Evolutionary conservation across 1,140 invertebrate species (phyloP), one percentile per base, ranked within the genome.

Genomic region (Papilio helenus): DNA sequence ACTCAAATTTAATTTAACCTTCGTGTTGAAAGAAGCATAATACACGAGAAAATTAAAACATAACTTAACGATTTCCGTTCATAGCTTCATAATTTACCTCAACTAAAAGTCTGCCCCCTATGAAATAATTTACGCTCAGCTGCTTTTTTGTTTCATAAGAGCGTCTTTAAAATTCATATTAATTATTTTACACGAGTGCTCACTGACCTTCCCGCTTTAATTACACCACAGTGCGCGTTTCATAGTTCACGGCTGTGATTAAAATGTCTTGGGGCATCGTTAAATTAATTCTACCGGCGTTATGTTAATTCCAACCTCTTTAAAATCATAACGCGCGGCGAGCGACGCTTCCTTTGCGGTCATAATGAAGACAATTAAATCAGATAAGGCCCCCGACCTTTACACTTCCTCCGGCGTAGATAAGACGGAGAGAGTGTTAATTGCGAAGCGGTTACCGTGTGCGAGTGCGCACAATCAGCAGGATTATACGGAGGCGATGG

Each of bases 181-280:
- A 88, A 92, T 94, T 94, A 92, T 88, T 68, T 88, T 86, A 90
- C 86, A 89, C 86, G 79, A 81, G 87, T 94, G 91, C 93, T 90
- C 92, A 93, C 88, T 94, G 93, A 94, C 93, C 93, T 93, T 94
- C 89, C 90, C 84, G 85, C 87, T 91, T 89, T 93, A 93, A 93
- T 93, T 92, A 90, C 84, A 87, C 82, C 83, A 81, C 86, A 81
- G 83, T 88, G 83, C 85, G 83, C 80, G 88, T 88, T 90, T 90
- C 92, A 94, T 93, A 94, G 93, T 94, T 94, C 93, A 94, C 93
- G 92, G 93, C 88, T 91, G 85, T 92, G 90, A 93, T 93, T 92
- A 93, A 90, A 92, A 89, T 90, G 89, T 92, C 90, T 91, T 82
- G 86, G 74, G 73, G 72, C 26, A 86, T 88, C 87, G 82, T 91